phyloP scores from a whole-genome alignment of 2,888 invertebrate genomes.

The Synanthedon tipuliformis region DNA sequence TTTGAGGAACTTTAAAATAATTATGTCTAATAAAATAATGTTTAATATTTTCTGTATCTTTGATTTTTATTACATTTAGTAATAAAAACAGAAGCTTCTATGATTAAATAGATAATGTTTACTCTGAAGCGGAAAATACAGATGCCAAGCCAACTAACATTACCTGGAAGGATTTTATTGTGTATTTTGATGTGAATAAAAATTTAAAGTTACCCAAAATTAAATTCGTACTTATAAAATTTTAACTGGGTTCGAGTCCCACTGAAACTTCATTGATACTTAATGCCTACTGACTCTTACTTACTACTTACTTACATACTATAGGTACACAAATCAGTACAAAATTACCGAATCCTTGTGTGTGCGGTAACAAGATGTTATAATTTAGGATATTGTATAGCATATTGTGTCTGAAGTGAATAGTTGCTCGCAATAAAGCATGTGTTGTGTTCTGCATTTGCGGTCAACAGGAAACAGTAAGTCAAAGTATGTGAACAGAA shows the following conservation, averaged over 20 bases:
- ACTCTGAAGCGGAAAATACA: background rate
- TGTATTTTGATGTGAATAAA: background rate
- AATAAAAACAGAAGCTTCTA: too few species aligned
- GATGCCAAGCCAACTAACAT: background rate
- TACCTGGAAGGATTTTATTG: background rate
- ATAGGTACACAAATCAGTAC: constrained; percentile 4
- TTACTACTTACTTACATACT: too few species aligned
- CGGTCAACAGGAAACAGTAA: constrained; percentile 82
- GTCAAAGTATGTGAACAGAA: constrained; percentile 68
- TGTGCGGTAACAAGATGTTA: constrained; percentile 33
- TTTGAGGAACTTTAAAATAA: too few species aligned
- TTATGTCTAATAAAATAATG: too few species aligned
- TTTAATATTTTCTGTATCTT: too few species aligned
- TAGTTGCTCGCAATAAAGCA: constrained; percentile 59
- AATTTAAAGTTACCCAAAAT: too few species aligned
- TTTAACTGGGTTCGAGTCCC: too few species aligned
- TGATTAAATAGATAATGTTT: too few species aligned
- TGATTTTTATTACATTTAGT: too few species aligned
- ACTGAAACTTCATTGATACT: too few species aligned
- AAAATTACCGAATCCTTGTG: constrained; percentile 42
- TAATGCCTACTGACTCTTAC: background rate
- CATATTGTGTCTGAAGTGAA: constrained; percentile 34
- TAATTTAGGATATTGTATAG: constrained; percentile 13
- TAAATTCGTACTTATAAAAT: too few species aligned
- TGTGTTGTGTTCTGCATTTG: constrained; percentile 70